phyloP scores from a whole-genome alignment of 2,797 vertebrate genomes.

The Cossypha polioptera region DNA sequence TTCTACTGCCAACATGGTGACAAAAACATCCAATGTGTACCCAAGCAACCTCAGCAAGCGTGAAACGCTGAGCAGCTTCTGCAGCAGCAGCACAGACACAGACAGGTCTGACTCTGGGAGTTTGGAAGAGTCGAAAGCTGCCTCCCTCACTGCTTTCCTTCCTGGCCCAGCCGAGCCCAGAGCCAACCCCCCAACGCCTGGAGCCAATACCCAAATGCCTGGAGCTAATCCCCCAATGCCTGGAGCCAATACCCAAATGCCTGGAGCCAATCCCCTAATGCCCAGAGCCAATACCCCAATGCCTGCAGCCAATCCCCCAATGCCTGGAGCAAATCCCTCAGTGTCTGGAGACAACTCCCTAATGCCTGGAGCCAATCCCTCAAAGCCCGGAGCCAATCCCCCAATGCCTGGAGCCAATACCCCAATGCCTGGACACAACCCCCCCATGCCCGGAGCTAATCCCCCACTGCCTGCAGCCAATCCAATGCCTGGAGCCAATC shows the following conservation, averaged over 20 bases:
- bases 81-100: fast-evolving
- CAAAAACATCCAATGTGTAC: fast-evolving
- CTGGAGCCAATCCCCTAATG: too few relatives aligned
- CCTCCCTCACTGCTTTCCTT: neutral
- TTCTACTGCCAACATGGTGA: fast-evolving
- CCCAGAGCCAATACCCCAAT: too few relatives aligned
- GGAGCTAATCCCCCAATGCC: too few relatives aligned
- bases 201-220: neutral
- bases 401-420: slow-evolving; percentile 52
- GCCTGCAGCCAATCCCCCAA: too few relatives aligned
- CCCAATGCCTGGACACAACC: too few relatives aligned
- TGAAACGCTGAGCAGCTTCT: neutral
- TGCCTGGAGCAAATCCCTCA: too few relatives aligned
- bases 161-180: neutral
- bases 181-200: slow-evolving; percentile 22
- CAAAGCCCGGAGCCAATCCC: too few relatives aligned
- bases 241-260: too few relatives aligned
- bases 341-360: too few relatives aligned
- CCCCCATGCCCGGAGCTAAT: fast-evolving
- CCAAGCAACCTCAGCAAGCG: fast-evolving
- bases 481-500: too few relatives aligned
- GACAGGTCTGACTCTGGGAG: fast-evolving
- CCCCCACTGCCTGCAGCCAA: too few relatives aligned
- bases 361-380: too few relatives aligned
- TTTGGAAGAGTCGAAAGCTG: fast-evolving